These are phyloP conservation scores for Tragopan temminckii DNA, from an alignment of 2,797 vertebrate species.

Conservation along the genomic window DNA sequence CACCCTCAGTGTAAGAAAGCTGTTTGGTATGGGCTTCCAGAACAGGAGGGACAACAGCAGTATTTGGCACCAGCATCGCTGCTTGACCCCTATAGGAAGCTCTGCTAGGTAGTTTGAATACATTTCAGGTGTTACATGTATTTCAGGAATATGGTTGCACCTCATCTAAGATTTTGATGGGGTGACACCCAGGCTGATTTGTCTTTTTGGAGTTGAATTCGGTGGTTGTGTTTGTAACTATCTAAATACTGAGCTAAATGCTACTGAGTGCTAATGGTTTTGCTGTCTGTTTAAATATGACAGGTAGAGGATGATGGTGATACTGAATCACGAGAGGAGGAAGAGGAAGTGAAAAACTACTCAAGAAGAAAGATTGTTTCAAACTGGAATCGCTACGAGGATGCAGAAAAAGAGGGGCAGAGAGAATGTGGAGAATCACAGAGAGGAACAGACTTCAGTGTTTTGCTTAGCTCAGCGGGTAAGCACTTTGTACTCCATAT, in stretches of 20 bases:
- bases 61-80: background rate
- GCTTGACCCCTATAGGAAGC: background rate
- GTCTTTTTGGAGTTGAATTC: background rate
- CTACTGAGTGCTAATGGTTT: background rate
- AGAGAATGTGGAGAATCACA: slow-evolving; percentile 82
- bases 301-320: slow-evolving; percentile 74
- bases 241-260: slow-evolving; percentile 8
- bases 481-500: slow-evolving; percentile 26
- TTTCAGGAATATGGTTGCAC: background rate
- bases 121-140: background rate
- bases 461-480: slow-evolving; percentile 91
- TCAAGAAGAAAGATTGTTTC: slow-evolving; percentile 91
- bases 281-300: slow-evolving; percentile 47
- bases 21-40: background rate
- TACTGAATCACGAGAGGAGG: slow-evolving; percentile 71
- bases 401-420: slow-evolving; percentile 75
- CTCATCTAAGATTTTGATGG: background rate
- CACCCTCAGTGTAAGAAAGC: background rate
- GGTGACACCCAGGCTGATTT: background rate
- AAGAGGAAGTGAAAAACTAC: slow-evolving; percentile 81
- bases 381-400: slow-evolving; percentile 93
- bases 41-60: background rate
- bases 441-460: slow-evolving; percentile 90
- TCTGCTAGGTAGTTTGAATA: background rate
- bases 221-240: background rate